Evolutionary conservation across 1,140 invertebrate species (phyloP).

Genomic region (Papilio machaon): DNA sequence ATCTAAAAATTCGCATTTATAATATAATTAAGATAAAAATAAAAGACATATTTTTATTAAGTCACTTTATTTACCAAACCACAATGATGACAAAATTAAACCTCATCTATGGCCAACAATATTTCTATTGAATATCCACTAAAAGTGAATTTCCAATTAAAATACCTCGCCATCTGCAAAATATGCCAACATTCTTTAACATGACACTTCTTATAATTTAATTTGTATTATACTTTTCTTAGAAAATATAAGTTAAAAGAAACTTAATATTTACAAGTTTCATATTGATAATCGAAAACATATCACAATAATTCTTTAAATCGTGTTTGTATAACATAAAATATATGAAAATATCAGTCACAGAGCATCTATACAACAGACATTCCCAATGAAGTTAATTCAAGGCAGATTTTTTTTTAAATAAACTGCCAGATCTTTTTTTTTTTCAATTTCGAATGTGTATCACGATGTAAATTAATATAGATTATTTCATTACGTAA

Average conservation of each 20-base stretch:
- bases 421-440: too few relatives aligned
- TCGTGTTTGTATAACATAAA: not conserved
- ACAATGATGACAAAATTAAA: slow-evolving; percentile 75
- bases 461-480: not conserved
- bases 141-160: slow-evolving; percentile 32
- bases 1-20: too few relatives aligned
- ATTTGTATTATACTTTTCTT: slow-evolving; percentile 30
- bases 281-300: slow-evolving; percentile 24
- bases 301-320: slow-evolving; percentile 36
- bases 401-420: not conserved
- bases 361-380: too few relatives aligned
- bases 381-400: not conserved
- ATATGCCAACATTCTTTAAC: not conserved
- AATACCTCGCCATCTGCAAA: slow-evolving; percentile 11
- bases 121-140: slow-evolving; percentile 33
- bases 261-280: slow-evolving; percentile 20
- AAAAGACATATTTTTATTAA: slow-evolving; percentile 59
- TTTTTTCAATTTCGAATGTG: not conserved
- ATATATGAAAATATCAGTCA: too few relatives aligned
- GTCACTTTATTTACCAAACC: slow-evolving; percentile 79
- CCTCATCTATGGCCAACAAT: slow-evolving; percentile 76
- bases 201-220: slow-evolving; percentile 32
- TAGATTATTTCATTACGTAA: not conserved
- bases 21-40: not conserved
- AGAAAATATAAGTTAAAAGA: slow-evolving; percentile 26